These are phyloP conservation scores for Camelus bactrianus DNA, from an alignment of 2,113 vertebrate genomes.

Conservation along the genomic window DNA sequence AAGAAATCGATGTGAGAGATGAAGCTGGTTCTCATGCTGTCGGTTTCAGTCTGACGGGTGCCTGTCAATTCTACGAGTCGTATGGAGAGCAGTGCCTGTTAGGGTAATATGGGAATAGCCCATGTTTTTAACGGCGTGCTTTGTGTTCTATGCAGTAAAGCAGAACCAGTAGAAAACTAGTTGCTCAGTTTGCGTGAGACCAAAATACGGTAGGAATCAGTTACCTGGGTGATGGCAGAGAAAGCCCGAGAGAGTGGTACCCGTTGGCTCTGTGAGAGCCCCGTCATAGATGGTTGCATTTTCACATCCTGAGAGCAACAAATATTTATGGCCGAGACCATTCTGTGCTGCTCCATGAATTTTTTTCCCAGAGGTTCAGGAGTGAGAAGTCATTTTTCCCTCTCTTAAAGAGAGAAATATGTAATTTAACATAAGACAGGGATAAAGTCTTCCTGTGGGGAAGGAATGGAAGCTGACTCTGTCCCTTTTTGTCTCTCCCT, in stretches of 20 bases:
- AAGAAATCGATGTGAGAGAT: constrained; percentile 21
- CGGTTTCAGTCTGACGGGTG: neutral
- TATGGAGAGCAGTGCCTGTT: neutral
- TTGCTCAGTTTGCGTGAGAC: constrained; percentile 12
- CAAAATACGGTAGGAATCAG: neutral
- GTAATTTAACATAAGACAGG: constrained; percentile 42
- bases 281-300: neutral
- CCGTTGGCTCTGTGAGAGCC: neutral
- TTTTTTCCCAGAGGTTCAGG: neutral
- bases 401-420: constrained; percentile 1
- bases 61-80: constrained; percentile 17
- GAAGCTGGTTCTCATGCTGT: neutral
- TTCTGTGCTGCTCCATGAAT: neutral
- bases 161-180: constrained; percentile 34
- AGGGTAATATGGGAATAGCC: neutral
- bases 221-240: neutral
- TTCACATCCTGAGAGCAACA: neutral
- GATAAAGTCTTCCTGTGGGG: constrained; percentile 46
- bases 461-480: constrained; percentile 70
- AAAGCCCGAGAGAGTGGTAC: neutral
- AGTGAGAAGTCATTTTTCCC: neutral
- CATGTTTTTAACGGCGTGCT: constrained; percentile 47
- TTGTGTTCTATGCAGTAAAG: constrained; percentile 50
- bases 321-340: neutral
- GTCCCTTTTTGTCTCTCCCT: constrained; percentile 38